These are phyloP conservation scores for Leptothorax acervorum DNA, from an alignment of 2,888 invertebrate species.

Conservation along the genomic window DNA sequence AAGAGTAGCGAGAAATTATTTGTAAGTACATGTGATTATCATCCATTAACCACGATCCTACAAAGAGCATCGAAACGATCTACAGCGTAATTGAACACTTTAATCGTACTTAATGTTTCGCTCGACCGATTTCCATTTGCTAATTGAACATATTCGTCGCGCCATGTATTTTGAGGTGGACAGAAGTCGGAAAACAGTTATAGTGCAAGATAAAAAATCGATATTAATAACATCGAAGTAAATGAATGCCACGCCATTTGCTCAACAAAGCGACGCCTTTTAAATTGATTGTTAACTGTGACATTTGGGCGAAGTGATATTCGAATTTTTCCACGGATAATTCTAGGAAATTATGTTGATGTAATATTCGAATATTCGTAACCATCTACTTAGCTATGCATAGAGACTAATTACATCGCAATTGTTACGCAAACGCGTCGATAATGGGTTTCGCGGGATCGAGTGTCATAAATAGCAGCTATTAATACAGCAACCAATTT, in stretches of 20 bases:
- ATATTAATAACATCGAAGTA: conserved; percentile 1
- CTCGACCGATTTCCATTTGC: conserved; percentile 19
- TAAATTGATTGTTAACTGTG: neutral
- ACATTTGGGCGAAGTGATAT: neutral
- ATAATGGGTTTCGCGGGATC: conserved; percentile 23
- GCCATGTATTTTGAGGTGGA: neutral
- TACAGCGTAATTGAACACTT: neutral
- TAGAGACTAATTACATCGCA: conserved; percentile 31
- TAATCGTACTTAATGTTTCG: neutral
- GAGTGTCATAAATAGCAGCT: conserved; percentile 32
- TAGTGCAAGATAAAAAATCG: conserved; percentile 8
- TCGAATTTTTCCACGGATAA: neutral
- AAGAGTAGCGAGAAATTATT: conserved; percentile 8
- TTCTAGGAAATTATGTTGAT: neutral
- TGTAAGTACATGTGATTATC: neutral
- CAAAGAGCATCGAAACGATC: neutral
- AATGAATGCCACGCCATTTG: neutral
- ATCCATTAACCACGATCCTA: neutral
- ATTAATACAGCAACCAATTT: conserved; percentile 37
- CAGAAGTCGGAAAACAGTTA: neutral
- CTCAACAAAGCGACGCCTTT: neutral
- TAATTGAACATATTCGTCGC: conserved; percentile 26
- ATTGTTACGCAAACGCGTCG: conserved; percentile 23
- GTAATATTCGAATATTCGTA: neutral
- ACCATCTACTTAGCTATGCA: neutral